Evolutionary conservation across 2,888 invertebrate genomes (phyloP).

Genomic region (Volucella bombylans): DNA sequence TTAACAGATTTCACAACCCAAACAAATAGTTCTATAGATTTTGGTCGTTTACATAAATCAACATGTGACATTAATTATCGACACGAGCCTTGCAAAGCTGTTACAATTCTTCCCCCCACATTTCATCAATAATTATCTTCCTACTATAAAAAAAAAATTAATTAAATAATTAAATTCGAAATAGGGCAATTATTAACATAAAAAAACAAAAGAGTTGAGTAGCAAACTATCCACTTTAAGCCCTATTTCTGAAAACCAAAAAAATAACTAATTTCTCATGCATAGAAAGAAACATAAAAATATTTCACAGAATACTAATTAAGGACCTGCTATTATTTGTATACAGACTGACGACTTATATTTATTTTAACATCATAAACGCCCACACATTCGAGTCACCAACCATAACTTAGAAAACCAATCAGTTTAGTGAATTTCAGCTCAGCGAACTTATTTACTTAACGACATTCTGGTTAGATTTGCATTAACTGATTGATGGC

Average conservation of each 20-base stretch:
- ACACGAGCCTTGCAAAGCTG: neutral
- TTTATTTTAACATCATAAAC: constrained; percentile 13
- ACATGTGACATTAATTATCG: neutral
- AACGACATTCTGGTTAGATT: constrained; percentile 35
- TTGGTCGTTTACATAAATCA: neutral
- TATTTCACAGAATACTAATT: too few relatives aligned
- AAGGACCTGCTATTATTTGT: too few relatives aligned
- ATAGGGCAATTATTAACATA: neutral
- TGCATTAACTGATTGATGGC: constrained; percentile 45
- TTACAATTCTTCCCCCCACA: neutral
- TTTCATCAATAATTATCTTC: neutral
- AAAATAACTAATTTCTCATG: neutral
- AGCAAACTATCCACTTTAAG: constrained; percentile 11
- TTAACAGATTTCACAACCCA: too few relatives aligned
- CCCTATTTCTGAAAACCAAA: neutral
- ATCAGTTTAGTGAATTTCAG: neutral
- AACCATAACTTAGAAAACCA: constrained; percentile 4
- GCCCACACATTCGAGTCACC: constrained; percentile 34
- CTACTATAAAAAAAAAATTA: constrained; percentile 16
- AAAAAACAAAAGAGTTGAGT: constrained; percentile 44
- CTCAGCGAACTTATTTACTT: constrained; percentile 40
- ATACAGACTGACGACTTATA: too few relatives aligned
- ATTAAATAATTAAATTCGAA: constrained; percentile 38
- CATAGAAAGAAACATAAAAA: constrained; percentile 21
- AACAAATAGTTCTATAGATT: too few relatives aligned